These are phyloP conservation scores for Podarcis lilfordi DNA, from an alignment of 2,797 vertebrate species.

Conservation along the genomic window DNA sequence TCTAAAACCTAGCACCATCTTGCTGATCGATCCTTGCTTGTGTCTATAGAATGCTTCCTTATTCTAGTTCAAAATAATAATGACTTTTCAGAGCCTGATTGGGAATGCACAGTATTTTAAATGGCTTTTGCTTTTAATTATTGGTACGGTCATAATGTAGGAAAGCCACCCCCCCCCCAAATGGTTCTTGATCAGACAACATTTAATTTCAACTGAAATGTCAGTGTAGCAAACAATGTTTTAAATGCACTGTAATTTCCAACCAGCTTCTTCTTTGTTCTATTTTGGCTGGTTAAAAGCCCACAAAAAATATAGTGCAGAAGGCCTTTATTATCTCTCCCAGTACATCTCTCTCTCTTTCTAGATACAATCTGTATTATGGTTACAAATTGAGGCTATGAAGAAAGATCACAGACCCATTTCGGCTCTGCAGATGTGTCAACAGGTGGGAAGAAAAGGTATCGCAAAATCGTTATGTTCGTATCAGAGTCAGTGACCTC, in stretches of 20 bases:
- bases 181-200: background rate
- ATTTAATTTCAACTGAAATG: conserved; percentile 39
- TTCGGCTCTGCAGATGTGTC: background rate
- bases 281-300: background rate
- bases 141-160: conserved; percentile 38
- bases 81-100: conserved; percentile 12
- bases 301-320: background rate
- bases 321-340: conserved; percentile 3
- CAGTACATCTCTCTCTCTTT: background rate
- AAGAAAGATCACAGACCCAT: background rate
- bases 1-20: background rate
- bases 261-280: background rate
- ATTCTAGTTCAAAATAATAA: background rate
- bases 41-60: background rate
- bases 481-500: background rate
- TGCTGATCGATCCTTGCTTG: background rate
- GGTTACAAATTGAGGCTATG: background rate
- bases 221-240: conserved; percentile 5
- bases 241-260: conserved; percentile 27
- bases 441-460: background rate
- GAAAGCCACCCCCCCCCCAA: background rate
- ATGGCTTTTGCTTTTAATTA: conserved; percentile 26
- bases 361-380: background rate
- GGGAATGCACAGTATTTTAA: background rate
- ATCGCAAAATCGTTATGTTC: background rate